Evolutionary conservation across 2,797 vertebrate genomes (phyloP).

Genomic region (Hybognathus amarus): DNA sequence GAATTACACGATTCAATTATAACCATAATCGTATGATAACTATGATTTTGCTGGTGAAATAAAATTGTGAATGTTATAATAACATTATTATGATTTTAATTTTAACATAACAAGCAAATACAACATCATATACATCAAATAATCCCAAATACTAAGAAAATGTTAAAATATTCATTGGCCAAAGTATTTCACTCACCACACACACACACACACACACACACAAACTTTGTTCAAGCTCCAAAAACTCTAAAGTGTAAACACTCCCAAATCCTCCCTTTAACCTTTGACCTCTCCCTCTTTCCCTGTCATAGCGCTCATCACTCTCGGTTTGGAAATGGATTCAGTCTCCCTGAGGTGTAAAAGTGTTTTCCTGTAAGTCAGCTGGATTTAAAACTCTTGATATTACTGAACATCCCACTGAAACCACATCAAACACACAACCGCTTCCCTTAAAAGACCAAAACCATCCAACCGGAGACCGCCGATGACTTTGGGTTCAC

Average conservation of each 20-base stretch:
- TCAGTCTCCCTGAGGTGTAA: constrained; percentile 14
- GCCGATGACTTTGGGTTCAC: neutral
- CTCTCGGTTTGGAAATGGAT: constrained; percentile 2
- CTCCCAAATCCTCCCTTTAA: constrained; percentile 29
- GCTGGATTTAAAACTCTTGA: constrained; percentile 20
- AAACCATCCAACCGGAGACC: constrained; percentile 3
- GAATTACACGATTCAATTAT: too few species aligned
- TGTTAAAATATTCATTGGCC: neutral
- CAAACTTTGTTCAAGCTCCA: neutral
- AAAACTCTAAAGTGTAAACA: constrained; percentile 16
- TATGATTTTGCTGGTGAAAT: neutral
- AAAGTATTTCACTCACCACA: too few species aligned
- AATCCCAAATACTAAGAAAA: neutral
- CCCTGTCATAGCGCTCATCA: constrained; percentile 7
- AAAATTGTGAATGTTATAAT: too few species aligned
- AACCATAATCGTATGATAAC: neutral
- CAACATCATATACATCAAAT: neutral
- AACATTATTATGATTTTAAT: neutral
- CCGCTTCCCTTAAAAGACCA: constrained; percentile 5
- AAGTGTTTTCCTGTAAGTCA: constrained; percentile 31
- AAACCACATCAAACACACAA: constrained; percentile 10
- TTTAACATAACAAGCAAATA: neutral
- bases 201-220: neutral
- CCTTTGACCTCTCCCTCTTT: constrained; percentile 25
- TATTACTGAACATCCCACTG: constrained; percentile 21